These are phyloP conservation scores for Poeciliopsis gracilis DNA, from an alignment of 2,797 vertebrate species.

Conservation along the genomic window DNA sequence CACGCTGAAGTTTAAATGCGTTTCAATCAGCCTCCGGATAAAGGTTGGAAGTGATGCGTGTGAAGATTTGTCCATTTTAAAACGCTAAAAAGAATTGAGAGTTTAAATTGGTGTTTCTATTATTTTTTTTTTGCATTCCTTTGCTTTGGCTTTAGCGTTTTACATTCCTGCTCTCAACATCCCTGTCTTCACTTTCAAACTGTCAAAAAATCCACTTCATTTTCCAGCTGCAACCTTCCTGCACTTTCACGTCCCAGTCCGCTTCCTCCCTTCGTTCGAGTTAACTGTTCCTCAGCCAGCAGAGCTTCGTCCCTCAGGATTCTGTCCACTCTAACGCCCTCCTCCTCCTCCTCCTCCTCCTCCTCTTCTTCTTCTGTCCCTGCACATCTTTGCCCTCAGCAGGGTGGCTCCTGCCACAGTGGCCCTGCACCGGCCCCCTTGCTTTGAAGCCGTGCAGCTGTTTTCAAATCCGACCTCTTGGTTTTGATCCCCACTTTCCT, in stretches of 20 bases:
- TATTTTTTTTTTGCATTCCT: background rate
- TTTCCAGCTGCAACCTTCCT: background rate
- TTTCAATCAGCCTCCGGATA: background rate
- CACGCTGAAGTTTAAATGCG: background rate
- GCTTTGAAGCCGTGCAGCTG: conserved; percentile 79
- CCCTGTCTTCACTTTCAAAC: background rate
- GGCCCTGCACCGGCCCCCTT: conserved; percentile 47
- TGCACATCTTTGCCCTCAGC: conserved; percentile 75
- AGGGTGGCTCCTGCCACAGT: conserved; percentile 66
- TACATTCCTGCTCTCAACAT: background rate
- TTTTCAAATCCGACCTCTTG: conserved; percentile 81
- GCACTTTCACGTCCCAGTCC: background rate
- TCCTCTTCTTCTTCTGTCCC: conserved; percentile 56
- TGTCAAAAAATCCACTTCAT: background rate
- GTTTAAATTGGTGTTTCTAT: background rate
- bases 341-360: conserved; percentile 14
- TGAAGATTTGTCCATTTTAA: background rate
- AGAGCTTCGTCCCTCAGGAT: conserved; percentile 26
- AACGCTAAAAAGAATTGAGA: background rate
- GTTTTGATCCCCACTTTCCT: conserved; percentile 75
- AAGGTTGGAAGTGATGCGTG: no score
- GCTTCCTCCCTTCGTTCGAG: background rate
- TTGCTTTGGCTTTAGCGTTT: background rate
- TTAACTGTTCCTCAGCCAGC: conserved; percentile 11
- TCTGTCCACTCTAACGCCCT: conserved; percentile 33